phyloP scores from a whole-genome alignment of 2,797 vertebrate genomes.

The Lemur catta region DNA sequence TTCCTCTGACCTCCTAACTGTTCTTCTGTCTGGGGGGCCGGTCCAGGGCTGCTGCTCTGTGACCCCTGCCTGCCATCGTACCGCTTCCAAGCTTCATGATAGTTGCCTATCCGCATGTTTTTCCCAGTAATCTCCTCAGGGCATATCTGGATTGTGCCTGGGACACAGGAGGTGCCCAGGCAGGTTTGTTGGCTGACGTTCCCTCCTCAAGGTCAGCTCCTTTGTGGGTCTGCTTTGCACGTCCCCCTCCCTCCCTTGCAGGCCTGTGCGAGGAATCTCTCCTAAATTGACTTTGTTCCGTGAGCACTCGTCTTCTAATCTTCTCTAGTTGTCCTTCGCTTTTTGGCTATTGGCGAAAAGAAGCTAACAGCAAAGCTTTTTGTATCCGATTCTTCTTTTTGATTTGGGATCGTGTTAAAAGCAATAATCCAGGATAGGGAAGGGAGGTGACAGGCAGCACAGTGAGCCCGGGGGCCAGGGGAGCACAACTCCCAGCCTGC shows the following conservation, averaged over 20 bases:
- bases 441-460: neutral
- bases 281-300: neutral
- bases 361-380: constrained; percentile 5
- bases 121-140: neutral
- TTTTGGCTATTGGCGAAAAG: neutral
- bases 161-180: neutral
- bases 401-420: neutral
- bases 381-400: neutral
- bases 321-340: neutral
- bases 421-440: neutral
- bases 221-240: neutral
- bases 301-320: neutral
- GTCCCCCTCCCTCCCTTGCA: neutral
- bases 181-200: neutral
- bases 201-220: neutral
- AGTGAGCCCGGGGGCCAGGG: neutral
- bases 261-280: neutral
- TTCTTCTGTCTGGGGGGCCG: neutral
- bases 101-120: neutral
- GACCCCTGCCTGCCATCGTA: neutral
- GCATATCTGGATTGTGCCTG: neutral
- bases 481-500: neutral
- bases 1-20: neutral
- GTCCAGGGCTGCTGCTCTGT: neutral
- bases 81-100: neutral